phyloP scores from a whole-genome alignment of 1,140 invertebrate species.

The Bombus sylvicola region DNA sequence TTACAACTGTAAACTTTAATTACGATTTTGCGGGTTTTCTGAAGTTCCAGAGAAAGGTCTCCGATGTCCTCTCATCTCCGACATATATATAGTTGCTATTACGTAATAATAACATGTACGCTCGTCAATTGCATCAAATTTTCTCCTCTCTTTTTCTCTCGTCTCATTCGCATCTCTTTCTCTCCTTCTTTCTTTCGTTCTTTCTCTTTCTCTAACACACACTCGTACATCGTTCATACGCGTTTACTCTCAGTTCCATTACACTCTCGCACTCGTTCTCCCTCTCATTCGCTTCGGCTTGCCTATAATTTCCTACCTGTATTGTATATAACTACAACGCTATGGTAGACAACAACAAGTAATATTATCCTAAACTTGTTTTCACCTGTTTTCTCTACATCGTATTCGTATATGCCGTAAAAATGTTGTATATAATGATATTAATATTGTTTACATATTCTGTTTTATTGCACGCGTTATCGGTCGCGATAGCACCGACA shows the following conservation, averaged over 20 bases:
- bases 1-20: too few species aligned
- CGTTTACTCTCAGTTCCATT: not conserved
- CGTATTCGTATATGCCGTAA: slow-evolving; percentile 76
- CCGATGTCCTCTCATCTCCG: too few species aligned
- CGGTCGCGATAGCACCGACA: slow-evolving; percentile 29
- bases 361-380: slow-evolving; percentile 69
- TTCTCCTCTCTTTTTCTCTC: slow-evolving; percentile 7
- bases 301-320: slow-evolving; percentile 59
- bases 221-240: not conserved
- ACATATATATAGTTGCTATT: slow-evolving; percentile 68
- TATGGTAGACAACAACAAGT: slow-evolving; percentile 77
- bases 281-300: slow-evolving; percentile 43
- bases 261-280: slow-evolving; percentile 7
- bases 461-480: slow-evolving; percentile 64
- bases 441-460: slow-evolving; percentile 72
- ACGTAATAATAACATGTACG: slow-evolving; percentile 57
- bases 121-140: slow-evolving; percentile 36
- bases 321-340: slow-evolving; percentile 62
- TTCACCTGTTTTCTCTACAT: slow-evolving; percentile 56
- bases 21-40: too few species aligned
- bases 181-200: slow-evolving; percentile 9
- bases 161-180: slow-evolving; percentile 30
- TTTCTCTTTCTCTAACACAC: not conserved
- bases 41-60: too few species aligned
- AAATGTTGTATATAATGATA: slow-evolving; percentile 79